Base-by-base conservation (phyloP, 2,888 invertebrate species). In the Melangyna quadrimaculata region DNA sequence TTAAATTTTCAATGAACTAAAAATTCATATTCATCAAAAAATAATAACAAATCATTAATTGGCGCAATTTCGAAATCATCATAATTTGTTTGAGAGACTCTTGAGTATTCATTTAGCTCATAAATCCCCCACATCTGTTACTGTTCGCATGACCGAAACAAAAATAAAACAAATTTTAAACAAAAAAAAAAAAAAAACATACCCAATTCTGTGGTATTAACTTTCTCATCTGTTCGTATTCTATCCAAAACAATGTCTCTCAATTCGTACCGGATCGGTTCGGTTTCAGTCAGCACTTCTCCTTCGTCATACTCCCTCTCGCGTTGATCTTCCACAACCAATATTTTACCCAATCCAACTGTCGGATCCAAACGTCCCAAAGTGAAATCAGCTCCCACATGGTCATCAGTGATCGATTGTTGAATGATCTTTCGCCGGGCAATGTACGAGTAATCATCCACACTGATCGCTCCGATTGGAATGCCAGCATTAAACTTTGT, bases 281-380 rank as follows among this genome's bases (percentile, higher is more conserved):
- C 97, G 0, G 95, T 94, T 93, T 97, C 97, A 8, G 96, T 94
- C 29, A 97, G 93, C 65, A 97, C 94, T 90, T 97, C 96, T 0
- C 97, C 97, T 61, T 94, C 94, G 79, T 94, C 94, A 89, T 93
- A 94, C 55, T 93, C 92, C 77, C 89, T 89, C 84, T 94, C 93
- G 61, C 93, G 93, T 78, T 94, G 93, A 78, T 94, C 94, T 89
- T 95, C 94, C 77, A 95, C 94, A 40, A 95, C 94, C 87, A 94
- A 93, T 87, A 96, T 94, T 88, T 94, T 94, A 10, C 97, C 97
- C 69, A 96, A 93, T 70, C 93, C 94, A 87, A 94, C 94, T 88
- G 93, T 93, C 48, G 94, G 94, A 89, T 95, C 95, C 87, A 96
- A 94, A 88, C 95, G 95, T 17, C 97, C 97, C 87, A 97, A 93